phyloP scores from a whole-genome alignment of 1,140 invertebrate genomes.

The Ephestia elutella region DNA sequence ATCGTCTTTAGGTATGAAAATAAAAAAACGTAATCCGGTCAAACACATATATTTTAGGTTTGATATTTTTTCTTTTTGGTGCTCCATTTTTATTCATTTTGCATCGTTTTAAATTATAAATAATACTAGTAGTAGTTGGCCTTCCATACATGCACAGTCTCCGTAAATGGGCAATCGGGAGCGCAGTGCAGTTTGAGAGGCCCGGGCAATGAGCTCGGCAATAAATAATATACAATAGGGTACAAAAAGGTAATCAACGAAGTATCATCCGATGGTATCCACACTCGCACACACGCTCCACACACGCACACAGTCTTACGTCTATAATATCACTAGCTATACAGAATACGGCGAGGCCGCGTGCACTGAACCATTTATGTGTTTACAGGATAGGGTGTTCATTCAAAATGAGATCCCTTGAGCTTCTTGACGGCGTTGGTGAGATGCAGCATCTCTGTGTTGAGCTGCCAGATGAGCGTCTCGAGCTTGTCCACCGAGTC shows the following conservation, averaged over 20 bases:
- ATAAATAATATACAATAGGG: slow-evolving; percentile 70
- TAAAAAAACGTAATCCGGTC: slow-evolving; percentile 54
- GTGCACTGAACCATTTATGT: slow-evolving; percentile 51
- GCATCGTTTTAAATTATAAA: slow-evolving; percentile 65
- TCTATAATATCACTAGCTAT: slow-evolving; percentile 72
- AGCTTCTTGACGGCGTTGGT: slow-evolving; percentile 89
- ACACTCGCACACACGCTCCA: slow-evolving; percentile 55
- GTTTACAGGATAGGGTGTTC: slow-evolving; percentile 35
- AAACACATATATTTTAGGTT: slow-evolving; percentile 69
- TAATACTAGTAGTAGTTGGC: slow-evolving; percentile 67
- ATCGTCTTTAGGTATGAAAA: slow-evolving; percentile 29
- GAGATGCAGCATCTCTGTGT: slow-evolving; percentile 88
- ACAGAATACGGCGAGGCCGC: slow-evolving; percentile 55
- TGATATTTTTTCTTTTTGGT: slow-evolving; percentile 66
- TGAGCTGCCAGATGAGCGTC: slow-evolving; percentile 84
- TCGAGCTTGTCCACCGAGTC: slow-evolving; percentile 91
- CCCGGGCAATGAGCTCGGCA: slow-evolving; percentile 70
- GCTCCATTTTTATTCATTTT: slow-evolving; percentile 65
- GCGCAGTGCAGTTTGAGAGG: slow-evolving; percentile 41
- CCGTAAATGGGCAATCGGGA: slow-evolving; percentile 67
- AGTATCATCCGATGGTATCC: slow-evolving; percentile 65
- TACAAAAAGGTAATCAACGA: slow-evolving; percentile 67
- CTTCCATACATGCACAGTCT: slow-evolving; percentile 43
- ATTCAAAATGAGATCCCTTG: slow-evolving; percentile 76
- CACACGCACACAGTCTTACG: slow-evolving; percentile 60